These are phyloP conservation scores for Harpagifer antarcticus DNA, from an alignment of 2,797 vertebrate genomes.

Conservation along the genomic window DNA sequence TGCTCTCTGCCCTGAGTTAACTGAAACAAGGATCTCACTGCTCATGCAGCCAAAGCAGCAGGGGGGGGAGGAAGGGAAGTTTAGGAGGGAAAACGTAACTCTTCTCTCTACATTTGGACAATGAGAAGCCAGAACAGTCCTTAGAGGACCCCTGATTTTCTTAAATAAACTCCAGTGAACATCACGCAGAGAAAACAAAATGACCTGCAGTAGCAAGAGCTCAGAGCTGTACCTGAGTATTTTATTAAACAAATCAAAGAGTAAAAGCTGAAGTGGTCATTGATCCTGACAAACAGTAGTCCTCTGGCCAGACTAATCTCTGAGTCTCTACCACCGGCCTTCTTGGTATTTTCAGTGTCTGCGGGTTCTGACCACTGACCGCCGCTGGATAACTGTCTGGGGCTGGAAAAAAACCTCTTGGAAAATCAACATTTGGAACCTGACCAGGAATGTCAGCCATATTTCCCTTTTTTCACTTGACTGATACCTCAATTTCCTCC, in stretches of 20 bases:
- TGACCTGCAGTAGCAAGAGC: conserved; percentile 24
- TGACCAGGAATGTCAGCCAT: conserved; percentile 68
- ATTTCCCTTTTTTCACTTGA: conserved; percentile 51
- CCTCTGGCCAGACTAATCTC: conserved; percentile 65
- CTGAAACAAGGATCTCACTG: conserved; percentile 73
- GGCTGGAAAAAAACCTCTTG: conserved; percentile 82
- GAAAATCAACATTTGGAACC: conserved; percentile 75
- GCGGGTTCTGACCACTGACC: conserved; percentile 81
- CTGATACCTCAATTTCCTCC: conserved; percentile 57
- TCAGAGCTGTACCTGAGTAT: background rate
- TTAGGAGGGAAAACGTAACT: conserved; percentile 72
- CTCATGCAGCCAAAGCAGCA: conserved; percentile 54
- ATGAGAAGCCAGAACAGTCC: conserved; percentile 44
- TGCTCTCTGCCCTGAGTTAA: conserved; percentile 62
- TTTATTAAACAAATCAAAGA: conserved; percentile 22
- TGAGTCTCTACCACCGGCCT: conserved; percentile 73
- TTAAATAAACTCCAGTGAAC: conserved; percentile 19
- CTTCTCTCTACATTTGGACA: conserved; percentile 51
- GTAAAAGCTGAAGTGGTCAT: conserved; percentile 41
- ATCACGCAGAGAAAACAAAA: conserved; percentile 16
- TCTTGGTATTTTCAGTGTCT: conserved; percentile 81
- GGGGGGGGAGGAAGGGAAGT: conserved; percentile 62
- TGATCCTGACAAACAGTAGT: conserved; percentile 67
- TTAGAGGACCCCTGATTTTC: conserved; percentile 47
- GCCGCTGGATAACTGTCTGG: conserved; percentile 80